These are phyloP conservation scores for Prosopocoilus inquinatus DNA, from an alignment of 2,888 invertebrate species.

Conservation along the genomic window DNA sequence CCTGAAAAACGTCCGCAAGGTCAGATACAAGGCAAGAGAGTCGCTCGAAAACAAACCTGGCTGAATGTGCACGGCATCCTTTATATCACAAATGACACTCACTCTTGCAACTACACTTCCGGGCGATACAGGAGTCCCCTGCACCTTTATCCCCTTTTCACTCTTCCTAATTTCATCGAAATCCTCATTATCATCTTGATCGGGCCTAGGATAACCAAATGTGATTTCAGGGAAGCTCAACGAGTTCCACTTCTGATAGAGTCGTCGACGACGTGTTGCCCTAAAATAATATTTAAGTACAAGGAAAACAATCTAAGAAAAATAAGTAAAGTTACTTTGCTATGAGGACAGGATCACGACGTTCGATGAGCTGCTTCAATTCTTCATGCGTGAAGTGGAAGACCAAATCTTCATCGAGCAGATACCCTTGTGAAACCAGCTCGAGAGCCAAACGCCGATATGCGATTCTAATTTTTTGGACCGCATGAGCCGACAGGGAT, in stretches of 20 bases:
- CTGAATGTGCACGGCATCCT: slow-evolving; percentile 54
- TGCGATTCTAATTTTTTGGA: slow-evolving; percentile 61
- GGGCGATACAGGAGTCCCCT: slow-evolving; percentile 70
- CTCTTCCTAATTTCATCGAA: slow-evolving; percentile 12
- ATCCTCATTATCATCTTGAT: slow-evolving; percentile 24
- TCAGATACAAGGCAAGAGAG: not conserved
- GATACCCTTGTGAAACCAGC: slow-evolving; percentile 60
- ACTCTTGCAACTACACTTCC: slow-evolving; percentile 68
- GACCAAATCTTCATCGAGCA: slow-evolving; percentile 65
- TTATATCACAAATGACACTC: slow-evolving; percentile 68
- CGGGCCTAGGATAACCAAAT: slow-evolving; percentile 36
- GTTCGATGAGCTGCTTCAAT: slow-evolving; percentile 56
- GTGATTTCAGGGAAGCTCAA: slow-evolving; percentile 64
- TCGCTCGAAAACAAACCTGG: slow-evolving; percentile 33
- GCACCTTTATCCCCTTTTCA: slow-evolving; percentile 23
- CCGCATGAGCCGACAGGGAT: slow-evolving; percentile 54
- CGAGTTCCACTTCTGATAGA: slow-evolving; percentile 60
- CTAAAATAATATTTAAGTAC: slow-evolving; percentile 48
- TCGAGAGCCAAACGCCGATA: slow-evolving; percentile 57
- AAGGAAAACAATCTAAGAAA: not conserved
- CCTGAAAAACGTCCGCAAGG: slow-evolving; percentile 46
- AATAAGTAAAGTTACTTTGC: slow-evolving; percentile 55
- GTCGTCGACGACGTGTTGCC: slow-evolving; percentile 63
- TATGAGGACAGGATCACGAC: slow-evolving; percentile 57
- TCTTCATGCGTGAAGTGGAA: slow-evolving; percentile 69